Evolutionary conservation across 2,888 invertebrate genomes (phyloP).

Genomic region (Amblyjoppa proteus): DNA sequence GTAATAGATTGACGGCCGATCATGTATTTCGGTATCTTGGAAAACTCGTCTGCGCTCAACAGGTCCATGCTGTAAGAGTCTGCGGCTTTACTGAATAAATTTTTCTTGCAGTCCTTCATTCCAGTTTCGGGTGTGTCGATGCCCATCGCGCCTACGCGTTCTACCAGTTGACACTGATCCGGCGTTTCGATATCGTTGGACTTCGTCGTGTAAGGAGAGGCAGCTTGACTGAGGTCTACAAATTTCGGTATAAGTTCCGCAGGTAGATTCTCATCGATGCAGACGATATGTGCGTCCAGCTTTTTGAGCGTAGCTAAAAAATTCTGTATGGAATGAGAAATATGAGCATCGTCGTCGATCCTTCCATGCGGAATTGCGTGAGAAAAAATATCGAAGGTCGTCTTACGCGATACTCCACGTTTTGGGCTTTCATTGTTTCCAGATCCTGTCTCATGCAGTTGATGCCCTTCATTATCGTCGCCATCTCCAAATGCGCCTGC

Average conservation of each 20-base stretch:
- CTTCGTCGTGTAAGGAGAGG: background rate
- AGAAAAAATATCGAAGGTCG: background rate
- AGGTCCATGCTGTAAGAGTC: slow-evolving; percentile 68
- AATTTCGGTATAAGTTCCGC: slow-evolving; percentile 69
- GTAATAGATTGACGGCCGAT: slow-evolving; percentile 78
- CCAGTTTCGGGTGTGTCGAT: slow-evolving; percentile 27
- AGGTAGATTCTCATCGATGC: slow-evolving; percentile 76
- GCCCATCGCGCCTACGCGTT: background rate
- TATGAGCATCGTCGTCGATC: background rate
- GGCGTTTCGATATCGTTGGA: background rate
- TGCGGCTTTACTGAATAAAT: slow-evolving; percentile 76
- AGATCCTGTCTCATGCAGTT: slow-evolving; percentile 67
- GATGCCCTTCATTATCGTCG: slow-evolving; percentile 60
- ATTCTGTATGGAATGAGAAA: slow-evolving; percentile 51
- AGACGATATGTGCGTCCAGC: slow-evolving; percentile 71
- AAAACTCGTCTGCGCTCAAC: slow-evolving; percentile 75
- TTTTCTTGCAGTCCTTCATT: slow-evolving; percentile 77
- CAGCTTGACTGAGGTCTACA: slow-evolving; percentile 11
- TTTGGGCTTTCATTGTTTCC: slow-evolving; percentile 69
- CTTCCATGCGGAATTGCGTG: background rate
- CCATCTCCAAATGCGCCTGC: slow-evolving; percentile 62
- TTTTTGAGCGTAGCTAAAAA: slow-evolving; percentile 59
- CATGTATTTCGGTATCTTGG: slow-evolving; percentile 80
- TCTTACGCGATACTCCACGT: slow-evolving; percentile 71
- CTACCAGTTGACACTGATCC: background rate